Evolutionary conservation across 1,140 invertebrate species (phyloP).

Genomic region (Orchesella cincta): DNA sequence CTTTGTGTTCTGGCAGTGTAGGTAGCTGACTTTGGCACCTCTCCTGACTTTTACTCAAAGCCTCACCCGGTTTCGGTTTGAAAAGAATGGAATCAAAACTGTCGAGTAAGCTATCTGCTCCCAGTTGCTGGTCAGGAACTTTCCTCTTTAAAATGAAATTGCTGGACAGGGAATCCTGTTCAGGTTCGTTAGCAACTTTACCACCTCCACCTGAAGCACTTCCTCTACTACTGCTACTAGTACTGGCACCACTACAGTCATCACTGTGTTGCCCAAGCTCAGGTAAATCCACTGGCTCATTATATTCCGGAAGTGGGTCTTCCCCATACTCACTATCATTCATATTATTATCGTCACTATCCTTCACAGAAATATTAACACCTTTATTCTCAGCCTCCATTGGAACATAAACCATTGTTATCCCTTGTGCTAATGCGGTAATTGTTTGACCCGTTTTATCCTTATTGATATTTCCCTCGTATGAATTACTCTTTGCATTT

Average conservation of each 20-base stretch:
- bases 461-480: neutral
- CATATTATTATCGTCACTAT: too few relatives aligned
- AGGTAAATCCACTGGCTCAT: neutral
- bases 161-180: neutral
- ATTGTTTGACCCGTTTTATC: conserved; percentile 31
- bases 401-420: conserved; percentile 49
- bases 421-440: conserved; percentile 40
- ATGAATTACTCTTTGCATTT: neutral
- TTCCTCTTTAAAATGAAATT: conserved; percentile 22
- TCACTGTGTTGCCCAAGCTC: neutral
- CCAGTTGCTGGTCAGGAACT: neutral
- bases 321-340: neutral
- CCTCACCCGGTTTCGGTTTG: conserved; percentile 39
- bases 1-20: neutral
- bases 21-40: neutral
- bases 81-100: conserved; percentile 49
- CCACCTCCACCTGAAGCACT: too few relatives aligned
- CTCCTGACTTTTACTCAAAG: neutral
- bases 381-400: conserved; percentile 38
- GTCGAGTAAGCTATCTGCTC: conserved; percentile 43
- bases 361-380: neutral
- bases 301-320: neutral
- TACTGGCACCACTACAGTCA: neutral
- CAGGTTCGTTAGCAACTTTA: neutral
- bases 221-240: neutral